Evolutionary conservation across 2,113 vertebrate species (phyloP).

Genomic region (Phylloscopus trochiloides): DNA sequence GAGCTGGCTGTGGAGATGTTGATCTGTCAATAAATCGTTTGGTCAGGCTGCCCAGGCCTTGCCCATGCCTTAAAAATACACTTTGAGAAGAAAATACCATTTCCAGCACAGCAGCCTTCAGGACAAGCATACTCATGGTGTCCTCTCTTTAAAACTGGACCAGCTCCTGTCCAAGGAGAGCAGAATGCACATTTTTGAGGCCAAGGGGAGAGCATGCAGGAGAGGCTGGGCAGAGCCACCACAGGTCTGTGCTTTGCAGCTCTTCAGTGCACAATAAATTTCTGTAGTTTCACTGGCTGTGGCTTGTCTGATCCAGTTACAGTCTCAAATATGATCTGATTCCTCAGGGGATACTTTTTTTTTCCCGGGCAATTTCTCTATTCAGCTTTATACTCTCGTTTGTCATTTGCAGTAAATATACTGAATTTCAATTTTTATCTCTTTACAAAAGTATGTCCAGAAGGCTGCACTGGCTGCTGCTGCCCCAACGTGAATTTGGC

Average conservation of each 20-base stretch:
- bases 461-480: background rate
- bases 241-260: background rate
- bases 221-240: background rate
- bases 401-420: slow-evolving; percentile 32
- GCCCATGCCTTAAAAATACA: background rate
- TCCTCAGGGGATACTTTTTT: background rate
- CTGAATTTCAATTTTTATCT: slow-evolving; percentile 12
- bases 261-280: background rate
- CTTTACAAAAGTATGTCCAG: background rate
- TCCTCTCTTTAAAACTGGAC: background rate
- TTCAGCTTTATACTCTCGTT: background rate
- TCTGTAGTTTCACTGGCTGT: background rate
- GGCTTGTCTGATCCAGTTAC: slow-evolving; percentile 24
- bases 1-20: background rate
- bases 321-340: background rate
- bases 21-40: background rate
- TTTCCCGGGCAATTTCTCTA: background rate
- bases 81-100: background rate
- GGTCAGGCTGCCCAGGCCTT: background rate
- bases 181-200: background rate
- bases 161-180: background rate
- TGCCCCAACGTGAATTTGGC: background rate
- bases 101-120: background rate
- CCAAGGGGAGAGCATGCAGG: background rate
- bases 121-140: accelerated